Conservation (phyloP, 1,140 invertebrate species). For the Caerostris darwini region DNA sequence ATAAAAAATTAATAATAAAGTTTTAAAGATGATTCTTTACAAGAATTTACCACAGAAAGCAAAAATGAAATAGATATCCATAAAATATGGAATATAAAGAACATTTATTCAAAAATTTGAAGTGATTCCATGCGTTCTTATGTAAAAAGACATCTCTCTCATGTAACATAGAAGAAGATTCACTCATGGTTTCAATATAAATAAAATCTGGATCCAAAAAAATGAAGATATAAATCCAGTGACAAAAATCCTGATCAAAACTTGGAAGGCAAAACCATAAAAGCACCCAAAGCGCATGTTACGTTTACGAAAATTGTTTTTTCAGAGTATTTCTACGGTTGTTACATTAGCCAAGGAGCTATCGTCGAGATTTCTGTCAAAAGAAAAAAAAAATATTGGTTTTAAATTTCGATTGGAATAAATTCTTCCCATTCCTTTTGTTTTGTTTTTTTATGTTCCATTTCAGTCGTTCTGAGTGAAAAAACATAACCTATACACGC, state of each 20-base stretch:
- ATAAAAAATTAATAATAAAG: no score
- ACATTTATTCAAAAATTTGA: no score
- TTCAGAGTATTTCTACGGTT: neutral
- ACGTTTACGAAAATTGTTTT: neutral
- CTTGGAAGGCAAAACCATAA: neutral
- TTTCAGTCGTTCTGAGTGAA: neutral
- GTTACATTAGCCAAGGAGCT: slow-evolving; percentile 7
- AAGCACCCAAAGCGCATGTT: neutral
- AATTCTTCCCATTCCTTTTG: neutral
- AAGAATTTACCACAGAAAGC: no score
- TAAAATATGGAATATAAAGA: no score
- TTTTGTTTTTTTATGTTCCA: slow-evolving; percentile 12
- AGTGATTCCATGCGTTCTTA: no score
- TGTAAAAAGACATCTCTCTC: no score
- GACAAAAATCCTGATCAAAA: neutral
- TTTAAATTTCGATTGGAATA: slow-evolving; percentile 14
- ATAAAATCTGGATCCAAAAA: neutral
- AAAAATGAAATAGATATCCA: no score
- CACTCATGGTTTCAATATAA: neutral
- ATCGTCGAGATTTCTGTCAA: neutral
- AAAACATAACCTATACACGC: slow-evolving; percentile 12
- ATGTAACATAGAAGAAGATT: neutral
- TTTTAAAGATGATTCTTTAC: no score
- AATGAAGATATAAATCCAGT: neutral
- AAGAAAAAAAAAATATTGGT: neutral